Evolutionary conservation across 1,140 invertebrate genomes (phyloP), one percentile per base, ranked within the genome.

Genomic region (Delia radicum): DNA sequence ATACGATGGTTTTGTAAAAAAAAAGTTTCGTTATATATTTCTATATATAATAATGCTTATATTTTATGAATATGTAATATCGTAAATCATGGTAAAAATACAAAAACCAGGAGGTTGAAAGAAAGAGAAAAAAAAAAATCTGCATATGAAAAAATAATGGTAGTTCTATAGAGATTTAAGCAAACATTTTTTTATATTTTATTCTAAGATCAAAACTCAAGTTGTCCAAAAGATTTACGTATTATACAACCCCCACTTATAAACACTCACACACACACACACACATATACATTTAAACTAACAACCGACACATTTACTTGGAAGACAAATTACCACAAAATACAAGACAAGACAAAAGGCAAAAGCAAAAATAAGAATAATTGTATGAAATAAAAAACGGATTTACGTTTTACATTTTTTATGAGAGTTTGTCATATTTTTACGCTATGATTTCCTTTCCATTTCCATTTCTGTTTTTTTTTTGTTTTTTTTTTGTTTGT

Each of bases 311-410:
- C 62, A 65, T 65, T 65, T 65, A 65, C 26, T 65, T 5, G 18
- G 62, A 65, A 65, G 62, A 65, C 62, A 65, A 65, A 65, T 65
- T 65, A 28, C 62, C 62, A 65, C 26, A 65, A 65, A 65, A 65
- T 65, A 69, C 65, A 31, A 27, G 65, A 69, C 29, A 69, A 69
- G 65, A 69, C 65, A 69, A 69, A 33, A 69, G 65, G n/a, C 29
- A 31, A 33, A 33, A 29, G n/a, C 65, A 55, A 75, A 73, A 73
- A 65, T 31, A 81, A 81, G 82, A 83, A 81, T 83, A 83, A 83
- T 83, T 83, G 80, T 78, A 81, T 80, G 77, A 82, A 80, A 83
- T 83, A 82, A 83, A 83, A 83, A 83, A 77, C 79, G 81, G 82
- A 83, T 83, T 83, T 83, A 80, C 81, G 83, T 81, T 81, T 83